A percentile compares a stretch with the other conserved stretches of the same genome.
These are phyloP conservation scores for Pseudocheirus occidentalis DNA, from an alignment of 2,797 vertebrate genomes.

Conservation along the genomic window DNA sequence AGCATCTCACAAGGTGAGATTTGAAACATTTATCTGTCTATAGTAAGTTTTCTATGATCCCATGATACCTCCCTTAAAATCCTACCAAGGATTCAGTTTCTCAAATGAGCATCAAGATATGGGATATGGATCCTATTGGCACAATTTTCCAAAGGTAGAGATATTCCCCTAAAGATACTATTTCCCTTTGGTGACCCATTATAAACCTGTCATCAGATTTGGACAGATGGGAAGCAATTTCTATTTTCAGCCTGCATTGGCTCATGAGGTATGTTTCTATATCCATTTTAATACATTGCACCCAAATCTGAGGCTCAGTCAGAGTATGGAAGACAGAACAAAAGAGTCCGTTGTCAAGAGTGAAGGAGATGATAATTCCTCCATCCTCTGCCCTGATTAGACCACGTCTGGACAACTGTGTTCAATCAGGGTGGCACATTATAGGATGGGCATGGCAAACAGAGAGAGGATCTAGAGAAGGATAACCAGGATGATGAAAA, in stretches of 20 bases:
- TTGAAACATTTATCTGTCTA: neutral
- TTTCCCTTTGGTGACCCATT: neutral
- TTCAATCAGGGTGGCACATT: neutral
- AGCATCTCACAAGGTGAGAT: neutral
- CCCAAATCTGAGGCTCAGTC: neutral
- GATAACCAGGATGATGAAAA: neutral
- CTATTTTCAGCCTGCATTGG: neutral
- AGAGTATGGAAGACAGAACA: neutral
- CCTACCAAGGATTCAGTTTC: neutral
- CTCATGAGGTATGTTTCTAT: neutral
- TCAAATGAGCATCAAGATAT: neutral
- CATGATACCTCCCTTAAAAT: neutral
- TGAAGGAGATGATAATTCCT: neutral
- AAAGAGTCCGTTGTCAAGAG: neutral
- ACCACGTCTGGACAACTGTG: neutral
- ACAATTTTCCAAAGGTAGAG: constrained; percentile 6
- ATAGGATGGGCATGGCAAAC: neutral
- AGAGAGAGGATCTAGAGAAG: neutral
- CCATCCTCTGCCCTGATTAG: neutral
- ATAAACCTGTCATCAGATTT: neutral
- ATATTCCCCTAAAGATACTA: neutral
- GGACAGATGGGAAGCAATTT: neutral
- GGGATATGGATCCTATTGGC: neutral
- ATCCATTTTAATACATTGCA: neutral
- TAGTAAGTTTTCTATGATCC: neutral